These are phyloP conservation scores for Nephrocerus scutellatus DNA, from an alignment of 2,888 invertebrate genomes.

Conservation along the genomic window DNA sequence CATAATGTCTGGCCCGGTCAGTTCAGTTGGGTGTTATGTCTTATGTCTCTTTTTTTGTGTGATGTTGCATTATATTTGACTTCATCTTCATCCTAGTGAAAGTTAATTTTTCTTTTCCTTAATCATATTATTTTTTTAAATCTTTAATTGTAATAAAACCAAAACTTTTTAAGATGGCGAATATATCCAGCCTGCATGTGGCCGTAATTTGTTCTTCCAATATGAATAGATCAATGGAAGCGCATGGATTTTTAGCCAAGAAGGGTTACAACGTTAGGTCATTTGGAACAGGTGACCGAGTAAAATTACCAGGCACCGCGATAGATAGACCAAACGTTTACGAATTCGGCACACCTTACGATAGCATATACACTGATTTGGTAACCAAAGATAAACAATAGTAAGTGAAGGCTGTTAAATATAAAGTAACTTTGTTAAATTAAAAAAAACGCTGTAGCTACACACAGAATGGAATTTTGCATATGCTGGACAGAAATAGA, in stretches of 20 bases:
- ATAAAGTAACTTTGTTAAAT: slow-evolving; percentile 21
- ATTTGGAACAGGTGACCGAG: slow-evolving; percentile 89
- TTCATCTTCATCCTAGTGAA: no score
- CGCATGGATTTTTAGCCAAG: slow-evolving; percentile 94
- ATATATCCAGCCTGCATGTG: slow-evolving; percentile 57
- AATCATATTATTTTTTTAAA: no score
- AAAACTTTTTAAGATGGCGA: slow-evolving; percentile 35
- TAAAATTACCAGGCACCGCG: slow-evolving; percentile 92
- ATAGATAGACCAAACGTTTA: slow-evolving; percentile 94
- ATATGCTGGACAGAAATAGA: slow-evolving; percentile 96
- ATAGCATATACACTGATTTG: slow-evolving; percentile 91
- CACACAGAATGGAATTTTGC: slow-evolving; percentile 95
- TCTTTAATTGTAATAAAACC: no score
- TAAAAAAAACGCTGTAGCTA: slow-evolving; percentile 53
- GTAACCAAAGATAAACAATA: slow-evolving; percentile 82
- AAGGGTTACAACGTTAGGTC: slow-evolving; percentile 94
- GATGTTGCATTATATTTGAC: no score
- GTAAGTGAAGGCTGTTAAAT: slow-evolving; percentile 48
- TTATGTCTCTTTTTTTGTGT: no score
- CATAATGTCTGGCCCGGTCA: no score
- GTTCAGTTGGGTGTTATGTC: no score
- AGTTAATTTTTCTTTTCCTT: no score
- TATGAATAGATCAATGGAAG: slow-evolving; percentile 99
- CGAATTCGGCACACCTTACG: slow-evolving; percentile 92
- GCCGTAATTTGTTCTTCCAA: slow-evolving; percentile 99